Base-by-base conservation (phyloP, 2,888 invertebrate species). In the Onchidella celtica region DNA sequence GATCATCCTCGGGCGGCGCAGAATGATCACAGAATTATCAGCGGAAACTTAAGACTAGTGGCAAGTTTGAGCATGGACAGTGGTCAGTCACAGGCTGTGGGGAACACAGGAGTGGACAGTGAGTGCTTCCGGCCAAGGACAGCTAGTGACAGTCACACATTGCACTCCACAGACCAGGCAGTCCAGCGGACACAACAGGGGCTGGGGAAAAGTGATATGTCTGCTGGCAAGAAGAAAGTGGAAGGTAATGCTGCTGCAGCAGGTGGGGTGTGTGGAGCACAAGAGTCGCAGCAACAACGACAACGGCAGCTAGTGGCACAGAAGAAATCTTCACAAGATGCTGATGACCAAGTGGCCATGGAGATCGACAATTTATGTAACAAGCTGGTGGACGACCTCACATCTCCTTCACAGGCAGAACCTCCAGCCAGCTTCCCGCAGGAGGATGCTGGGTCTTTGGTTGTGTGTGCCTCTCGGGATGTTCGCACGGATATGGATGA, bases 291-390 rank as follows among this genome's bases (percentile, higher is more conserved):
- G 6, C 47, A 47, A 47, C 6, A 17, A 47, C 17, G 6, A 17
- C 6, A 11, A 17, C 6, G 17, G 17, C 47, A 17, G 6, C 17
- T 47, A 17, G 47, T 17, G 6, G 6, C 47, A 11, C 9, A 47
- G 17, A 6, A 47, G 17, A 47, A 47, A 47, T 11, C 17, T 6
- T 6, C 17, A 17, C 59, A 59, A 4, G 21, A 59, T 24, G 27
- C 66, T 21, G 66, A 77, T 6, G 79, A 74, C 24, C 69, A 80
- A 29, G 79, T 73, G 32, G 80, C 80, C 21, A 83, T 83, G 83
- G 83, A 83, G 27, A 79, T 83, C 24, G 83, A 83, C 55, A 80
- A 82, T 27, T 63, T 83, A 34, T 80, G 82, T 77, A 80, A 82
- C 75, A 76, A 72, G 6, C 79, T 82, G n/a, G 82, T 79, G 29